Conservation (phyloP, 2,113 vertebrate species). For the Gallinago jamesoni region DNA sequence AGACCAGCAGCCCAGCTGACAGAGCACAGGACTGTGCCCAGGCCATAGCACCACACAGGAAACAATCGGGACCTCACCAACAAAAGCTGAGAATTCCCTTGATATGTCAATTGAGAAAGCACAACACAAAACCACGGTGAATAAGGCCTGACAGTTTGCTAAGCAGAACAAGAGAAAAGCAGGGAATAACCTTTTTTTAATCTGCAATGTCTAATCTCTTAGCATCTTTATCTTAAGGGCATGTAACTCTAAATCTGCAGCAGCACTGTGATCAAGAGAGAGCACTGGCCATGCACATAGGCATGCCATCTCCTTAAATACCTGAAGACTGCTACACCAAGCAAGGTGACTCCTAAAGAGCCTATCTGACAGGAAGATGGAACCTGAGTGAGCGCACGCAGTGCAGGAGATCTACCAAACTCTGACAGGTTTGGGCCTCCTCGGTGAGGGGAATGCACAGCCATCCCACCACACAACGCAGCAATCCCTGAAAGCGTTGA, state of each 20-base stretch:
- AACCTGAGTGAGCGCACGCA: neutral
- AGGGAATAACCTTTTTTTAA: neutral
- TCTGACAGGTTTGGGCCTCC: neutral
- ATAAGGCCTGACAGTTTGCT: neutral
- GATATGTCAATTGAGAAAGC: neutral
- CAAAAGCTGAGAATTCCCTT: neutral
- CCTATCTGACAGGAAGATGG: neutral
- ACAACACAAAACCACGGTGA: neutral
- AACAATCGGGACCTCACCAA: neutral
- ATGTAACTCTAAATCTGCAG: neutral
- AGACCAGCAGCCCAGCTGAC: neutral
- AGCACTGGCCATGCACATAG: neutral
- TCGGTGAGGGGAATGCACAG: neutral
- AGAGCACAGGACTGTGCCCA: neutral
- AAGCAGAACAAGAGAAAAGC: neutral
- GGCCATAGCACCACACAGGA: neutral
- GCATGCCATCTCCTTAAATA: neutral
- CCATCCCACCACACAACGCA: neutral
- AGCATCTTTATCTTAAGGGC: neutral
- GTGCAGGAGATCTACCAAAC: neutral
- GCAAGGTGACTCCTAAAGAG: neutral
- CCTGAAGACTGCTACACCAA: neutral
- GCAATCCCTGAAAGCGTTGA: neutral
- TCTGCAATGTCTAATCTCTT: neutral
- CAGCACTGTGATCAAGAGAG: neutral